Evolutionary conservation across 2,797 vertebrate species (phyloP).

Genomic region (Myotis vivesi): DNA sequence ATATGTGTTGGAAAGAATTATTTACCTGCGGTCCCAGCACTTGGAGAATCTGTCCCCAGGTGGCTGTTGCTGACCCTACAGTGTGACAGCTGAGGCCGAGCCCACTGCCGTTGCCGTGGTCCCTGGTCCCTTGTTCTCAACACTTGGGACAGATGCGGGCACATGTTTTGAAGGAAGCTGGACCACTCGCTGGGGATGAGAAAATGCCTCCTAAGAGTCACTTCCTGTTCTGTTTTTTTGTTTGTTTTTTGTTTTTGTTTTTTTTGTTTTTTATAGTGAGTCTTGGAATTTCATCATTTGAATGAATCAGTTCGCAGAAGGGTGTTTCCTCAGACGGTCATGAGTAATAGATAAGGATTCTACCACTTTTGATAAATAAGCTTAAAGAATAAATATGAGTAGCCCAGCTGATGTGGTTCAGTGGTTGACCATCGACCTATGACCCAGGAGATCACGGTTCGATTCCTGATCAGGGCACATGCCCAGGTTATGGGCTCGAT

Average conservation of each 20-base stretch:
- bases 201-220: background rate
- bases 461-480: too few species aligned
- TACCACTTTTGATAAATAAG: background rate
- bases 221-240: background rate
- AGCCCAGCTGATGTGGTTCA: too few species aligned
- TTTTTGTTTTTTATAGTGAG: background rate
- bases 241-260: too few species aligned
- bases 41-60: background rate
- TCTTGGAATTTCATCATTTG: constrained; percentile 37
- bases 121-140: background rate
- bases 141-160: background rate
- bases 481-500: too few species aligned
- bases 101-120: background rate
- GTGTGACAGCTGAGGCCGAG: background rate
- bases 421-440: too few species aligned
- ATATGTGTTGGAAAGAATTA: background rate
- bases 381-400: background rate
- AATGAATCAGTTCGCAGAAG: background rate
- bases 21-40: background rate
- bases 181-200: background rate
- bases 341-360: background rate
- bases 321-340: background rate
- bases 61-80: background rate
- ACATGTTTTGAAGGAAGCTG: background rate
- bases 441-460: too few species aligned